Percentiles rank a stretch among this genome's conserved stretches.
phyloP scores from a whole-genome alignment of 2,113 vertebrate species.

The Xenopus borealis region DNA sequence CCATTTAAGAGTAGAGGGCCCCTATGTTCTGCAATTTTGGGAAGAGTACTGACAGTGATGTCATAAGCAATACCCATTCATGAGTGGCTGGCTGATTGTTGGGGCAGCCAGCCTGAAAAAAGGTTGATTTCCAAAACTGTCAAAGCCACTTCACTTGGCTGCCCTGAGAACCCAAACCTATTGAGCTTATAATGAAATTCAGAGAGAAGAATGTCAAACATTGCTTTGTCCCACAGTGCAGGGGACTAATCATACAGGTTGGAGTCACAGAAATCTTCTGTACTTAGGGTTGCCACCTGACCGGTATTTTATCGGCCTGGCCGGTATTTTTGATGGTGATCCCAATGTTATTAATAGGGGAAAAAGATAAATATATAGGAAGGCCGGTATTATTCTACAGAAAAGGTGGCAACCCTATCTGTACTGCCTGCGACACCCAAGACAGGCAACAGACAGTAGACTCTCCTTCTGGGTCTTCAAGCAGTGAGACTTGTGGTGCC shows the following conservation, averaged over 20 bases:
- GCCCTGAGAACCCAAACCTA: slow-evolving; percentile 37
- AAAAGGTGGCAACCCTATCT: too few relatives aligned
- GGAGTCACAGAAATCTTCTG: too few relatives aligned
- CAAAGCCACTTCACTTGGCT: slow-evolving; percentile 42
- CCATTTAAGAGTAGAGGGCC: background rate
- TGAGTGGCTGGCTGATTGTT: slow-evolving; percentile 34
- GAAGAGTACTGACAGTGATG: slow-evolving; percentile 27
- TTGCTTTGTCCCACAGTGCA: slow-evolving; percentile 33
- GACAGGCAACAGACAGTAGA: slow-evolving; percentile 33
- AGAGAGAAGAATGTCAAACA: slow-evolving; percentile 41
- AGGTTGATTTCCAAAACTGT: slow-evolving; percentile 43
- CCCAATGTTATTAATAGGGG: too few relatives aligned
- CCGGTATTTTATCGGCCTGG: too few relatives aligned
- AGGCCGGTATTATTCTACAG: too few relatives aligned
- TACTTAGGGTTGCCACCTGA: too few relatives aligned
- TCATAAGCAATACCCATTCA: slow-evolving; percentile 19
- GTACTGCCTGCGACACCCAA: slow-evolving; percentile 28
- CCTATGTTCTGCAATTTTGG: background rate
- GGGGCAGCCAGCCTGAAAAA: slow-evolving; percentile 27
- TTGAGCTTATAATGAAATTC: slow-evolving; percentile 42
- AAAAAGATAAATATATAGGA: too few relatives aligned
- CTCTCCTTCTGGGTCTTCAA: slow-evolving; percentile 21
- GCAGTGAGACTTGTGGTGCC: slow-evolving; percentile 40
- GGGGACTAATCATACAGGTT: slow-evolving; percentile 23
- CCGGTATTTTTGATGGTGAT: too few relatives aligned